phyloP scores from a whole-genome alignment of 2,113 vertebrate species.

The Diphyllodes magnificus region DNA sequence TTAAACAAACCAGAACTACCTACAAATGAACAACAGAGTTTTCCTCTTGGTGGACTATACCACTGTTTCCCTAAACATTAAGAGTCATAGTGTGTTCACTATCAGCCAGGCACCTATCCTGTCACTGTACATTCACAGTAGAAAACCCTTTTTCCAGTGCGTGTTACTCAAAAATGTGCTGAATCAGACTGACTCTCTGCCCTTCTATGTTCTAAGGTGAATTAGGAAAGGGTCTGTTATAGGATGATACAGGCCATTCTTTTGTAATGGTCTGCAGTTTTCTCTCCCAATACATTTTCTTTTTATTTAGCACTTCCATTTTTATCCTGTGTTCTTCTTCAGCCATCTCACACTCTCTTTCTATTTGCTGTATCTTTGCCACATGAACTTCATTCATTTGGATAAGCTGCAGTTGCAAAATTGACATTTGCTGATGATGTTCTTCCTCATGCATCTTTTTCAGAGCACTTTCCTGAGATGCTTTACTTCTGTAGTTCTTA shows the following conservation, averaged over 20 bases:
- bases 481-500: conserved; percentile 81
- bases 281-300: conserved; percentile 85
- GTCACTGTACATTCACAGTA: conserved; percentile 6
- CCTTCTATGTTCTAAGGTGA: conserved; percentile 63
- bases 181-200: neutral
- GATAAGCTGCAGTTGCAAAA: conserved; percentile 79
- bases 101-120: neutral
- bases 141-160: conserved; percentile 9
- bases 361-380: conserved; percentile 83
- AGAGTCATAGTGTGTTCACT: neutral
- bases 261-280: conserved; percentile 81
- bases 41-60: neutral
- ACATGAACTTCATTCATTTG: conserved; percentile 84
- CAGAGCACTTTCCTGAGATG: conserved; percentile 77
- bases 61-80: neutral
- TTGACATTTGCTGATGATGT: conserved; percentile 82
- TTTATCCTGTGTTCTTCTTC: conserved; percentile 82
- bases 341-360: conserved; percentile 81
- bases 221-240: conserved; percentile 81
- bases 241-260: conserved; percentile 81
- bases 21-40: neutral
- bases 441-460: conserved; percentile 83
- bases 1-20: conserved; percentile 1
- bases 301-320: conserved; percentile 85
- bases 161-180: neutral